A percentile compares a stretch with the other conserved stretches of the same genome.
Evolutionary conservation across 2,888 invertebrate species (phyloP).

Genomic region (Sylvicola cinctus): DNA sequence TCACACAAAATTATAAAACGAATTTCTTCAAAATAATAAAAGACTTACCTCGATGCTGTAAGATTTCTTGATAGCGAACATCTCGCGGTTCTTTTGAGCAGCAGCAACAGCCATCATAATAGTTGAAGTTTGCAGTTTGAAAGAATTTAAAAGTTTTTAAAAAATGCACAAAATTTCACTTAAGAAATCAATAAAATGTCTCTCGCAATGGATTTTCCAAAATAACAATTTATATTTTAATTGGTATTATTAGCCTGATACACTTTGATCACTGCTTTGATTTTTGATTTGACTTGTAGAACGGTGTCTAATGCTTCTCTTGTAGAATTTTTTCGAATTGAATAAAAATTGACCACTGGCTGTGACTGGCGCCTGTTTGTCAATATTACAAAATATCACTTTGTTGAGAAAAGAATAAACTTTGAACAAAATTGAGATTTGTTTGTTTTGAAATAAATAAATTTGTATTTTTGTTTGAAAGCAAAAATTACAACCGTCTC

Average conservation of each 20-base stretch:
- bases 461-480: not conserved
- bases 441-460: not conserved
- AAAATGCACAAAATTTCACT: not conserved
- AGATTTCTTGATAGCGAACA: conserved; percentile 93
- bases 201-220: not conserved
- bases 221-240: not conserved
- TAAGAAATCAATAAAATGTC: not conserved
- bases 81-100: conserved; percentile 84
- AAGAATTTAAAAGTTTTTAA: too few relatives aligned
- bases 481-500: conserved; percentile 1
- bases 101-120: conserved; percentile 73
- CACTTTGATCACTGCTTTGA: not conserved
- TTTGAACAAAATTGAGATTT: not conserved
- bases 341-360: conserved; percentile 35
- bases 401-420: conserved; percentile 8
- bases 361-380: conserved; percentile 31
- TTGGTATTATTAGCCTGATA: not conserved
- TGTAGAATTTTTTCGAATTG: conserved; percentile 18
- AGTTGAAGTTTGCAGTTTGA: too few relatives aligned
- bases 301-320: not conserved
- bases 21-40: not conserved
- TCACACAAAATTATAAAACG: too few relatives aligned
- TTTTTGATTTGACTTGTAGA: not conserved
- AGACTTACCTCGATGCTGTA: conserved; percentile 88
- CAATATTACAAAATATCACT: conserved; percentile 23